Evolutionary conservation across 2,797 vertebrate genomes (phyloP), one percentile per base, ranked within the genome.

Genomic region (Chloroceryle inda): DNA sequence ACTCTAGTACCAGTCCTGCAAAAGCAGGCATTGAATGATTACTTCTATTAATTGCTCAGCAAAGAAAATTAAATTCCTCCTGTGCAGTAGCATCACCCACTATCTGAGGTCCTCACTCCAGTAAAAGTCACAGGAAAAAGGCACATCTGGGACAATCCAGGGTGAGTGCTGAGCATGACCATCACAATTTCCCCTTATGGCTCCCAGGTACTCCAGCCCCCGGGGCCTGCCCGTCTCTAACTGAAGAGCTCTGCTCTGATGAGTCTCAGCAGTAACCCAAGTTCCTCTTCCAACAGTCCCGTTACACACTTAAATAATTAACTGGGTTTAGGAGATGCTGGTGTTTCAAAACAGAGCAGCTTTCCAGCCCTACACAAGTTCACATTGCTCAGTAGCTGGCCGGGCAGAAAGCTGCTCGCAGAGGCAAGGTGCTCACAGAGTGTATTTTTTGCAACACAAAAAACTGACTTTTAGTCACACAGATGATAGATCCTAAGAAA

Each of bases 311-410:
- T 67, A 22, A 56, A 37, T 75, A 63, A 59, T 61, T 69, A 55
- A 69, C 40, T 21, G 42, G n/a, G n/a, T 49, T 66, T 71, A n/a
- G 45, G 62, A n/a, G 37, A 61, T 1, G 4, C 2, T n/a, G 52
- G 58, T 42, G 58, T 66, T 71, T 56, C 82, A 69, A 66, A 71
- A 45, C 2, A 1, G 0, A 71, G 64, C 2, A 74, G 40, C 67
- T 31, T 19, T 31, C 62, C 77, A 50, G 69, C 58, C 47, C 77
- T 11, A 33, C 8, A 22, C n/a, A 73, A 55, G 59, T 2, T 18
- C 72, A 20, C 0, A 0, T 1, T 55, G 69, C 56, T 87, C 84
- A 45, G 69, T 8, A 31, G 49, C 1, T 40, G 17, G 12, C 50
- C 23, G 37, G 44, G 33, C 62, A 56, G 52, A 10, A 37, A 40